phyloP scores from a whole-genome alignment of 2,113 vertebrate genomes.

The Lethenteron reissneri region DNA sequence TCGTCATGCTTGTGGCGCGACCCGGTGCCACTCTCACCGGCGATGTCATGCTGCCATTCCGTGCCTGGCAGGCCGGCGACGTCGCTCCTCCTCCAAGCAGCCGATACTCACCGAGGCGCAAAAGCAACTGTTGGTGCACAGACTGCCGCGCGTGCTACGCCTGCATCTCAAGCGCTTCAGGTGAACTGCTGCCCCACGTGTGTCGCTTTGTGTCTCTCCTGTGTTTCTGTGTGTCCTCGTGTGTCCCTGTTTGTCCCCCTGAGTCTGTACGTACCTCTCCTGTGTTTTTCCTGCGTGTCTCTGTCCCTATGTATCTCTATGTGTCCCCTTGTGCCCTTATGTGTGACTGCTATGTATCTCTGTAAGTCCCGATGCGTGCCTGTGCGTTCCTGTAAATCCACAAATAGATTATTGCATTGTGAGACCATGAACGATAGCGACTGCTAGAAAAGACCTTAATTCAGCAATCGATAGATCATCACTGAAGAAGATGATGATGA shows the following conservation, averaged over 20 bases:
- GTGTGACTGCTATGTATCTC: too few relatives aligned
- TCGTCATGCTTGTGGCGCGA: too few relatives aligned
- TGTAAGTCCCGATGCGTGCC: too few relatives aligned
- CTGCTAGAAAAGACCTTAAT: too few relatives aligned
- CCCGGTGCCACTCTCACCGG: too few relatives aligned
- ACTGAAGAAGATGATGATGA: too few relatives aligned
- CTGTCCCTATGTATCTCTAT: background rate
- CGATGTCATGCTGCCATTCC: background rate
- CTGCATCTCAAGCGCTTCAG: constrained; percentile 99
- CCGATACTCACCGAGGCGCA: constrained; percentile 80
- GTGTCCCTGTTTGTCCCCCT: background rate
- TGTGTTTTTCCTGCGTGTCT: background rate
- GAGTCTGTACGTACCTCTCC: background rate
- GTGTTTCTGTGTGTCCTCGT: background rate
- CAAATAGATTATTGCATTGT: too few relatives aligned
- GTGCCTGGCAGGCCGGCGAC: constrained; percentile 39
- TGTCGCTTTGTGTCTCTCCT: background rate
- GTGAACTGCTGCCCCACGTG: constrained; percentile 22
- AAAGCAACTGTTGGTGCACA: constrained; percentile 97
- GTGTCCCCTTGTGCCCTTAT: too few relatives aligned
- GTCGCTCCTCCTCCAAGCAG: constrained; percentile 80
- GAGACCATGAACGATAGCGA: too few relatives aligned
- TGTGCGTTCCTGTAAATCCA: too few relatives aligned
- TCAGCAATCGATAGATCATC: too few relatives aligned
- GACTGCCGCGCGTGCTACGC: constrained; percentile 98